Evolutionary conservation across 2,888 invertebrate genomes (phyloP).

Genomic region (Dryadula phaetusa): DNA sequence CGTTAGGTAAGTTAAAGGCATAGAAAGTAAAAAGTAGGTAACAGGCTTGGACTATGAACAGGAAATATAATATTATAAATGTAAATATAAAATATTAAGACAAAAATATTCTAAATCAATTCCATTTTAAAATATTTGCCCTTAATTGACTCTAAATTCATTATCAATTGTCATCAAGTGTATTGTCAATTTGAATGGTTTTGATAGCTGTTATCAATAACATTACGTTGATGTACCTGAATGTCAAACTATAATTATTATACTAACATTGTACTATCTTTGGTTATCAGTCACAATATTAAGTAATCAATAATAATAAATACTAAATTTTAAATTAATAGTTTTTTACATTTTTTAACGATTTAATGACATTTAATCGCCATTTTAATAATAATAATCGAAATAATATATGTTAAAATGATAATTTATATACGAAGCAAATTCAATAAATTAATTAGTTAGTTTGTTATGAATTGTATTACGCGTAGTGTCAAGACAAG

Average conservation of each 20-base stretch:
- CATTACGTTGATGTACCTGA: not conserved
- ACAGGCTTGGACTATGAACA: no score
- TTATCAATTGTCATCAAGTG: not conserved
- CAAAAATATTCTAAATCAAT: no score
- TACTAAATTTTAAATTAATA: not conserved
- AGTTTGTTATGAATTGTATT: no score
- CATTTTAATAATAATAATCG: no score
- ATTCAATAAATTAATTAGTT: no score
- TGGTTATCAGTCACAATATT: not conserved
- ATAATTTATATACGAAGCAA: not conserved
- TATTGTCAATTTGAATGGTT: conserved; percentile 5
- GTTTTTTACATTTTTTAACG: not conserved
- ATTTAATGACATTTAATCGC: no score
- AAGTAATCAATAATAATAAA: not conserved
- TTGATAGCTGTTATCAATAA: conserved; percentile 4
- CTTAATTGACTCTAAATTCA: not conserved
- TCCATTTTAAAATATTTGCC: not conserved
- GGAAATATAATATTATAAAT: no score
- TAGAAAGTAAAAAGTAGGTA: no score
- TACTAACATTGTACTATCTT: not conserved
- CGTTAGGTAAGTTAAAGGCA: no score
- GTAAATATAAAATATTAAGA: no score
- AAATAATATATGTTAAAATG: not conserved
- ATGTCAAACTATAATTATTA: not conserved
- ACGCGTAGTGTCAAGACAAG: no score